Evolutionary conservation across 2,797 vertebrate species (phyloP).

Genomic region (Pangasius macronema): DNA sequence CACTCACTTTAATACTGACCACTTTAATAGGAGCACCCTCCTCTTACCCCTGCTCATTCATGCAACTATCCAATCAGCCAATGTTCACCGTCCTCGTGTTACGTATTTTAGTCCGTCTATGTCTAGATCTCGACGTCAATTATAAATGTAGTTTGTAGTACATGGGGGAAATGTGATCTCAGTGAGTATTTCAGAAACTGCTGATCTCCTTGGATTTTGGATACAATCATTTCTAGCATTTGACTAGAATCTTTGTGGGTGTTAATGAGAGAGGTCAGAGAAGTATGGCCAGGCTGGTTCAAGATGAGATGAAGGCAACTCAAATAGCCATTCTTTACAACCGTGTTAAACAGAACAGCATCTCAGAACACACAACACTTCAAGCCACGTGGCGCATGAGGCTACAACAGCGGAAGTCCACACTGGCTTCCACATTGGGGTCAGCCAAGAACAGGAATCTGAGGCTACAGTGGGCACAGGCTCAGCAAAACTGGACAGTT

Average conservation of each 20-base stretch:
- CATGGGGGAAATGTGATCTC: not conserved
- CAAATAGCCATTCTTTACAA: not conserved
- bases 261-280: not conserved
- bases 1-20: too few relatives aligned
- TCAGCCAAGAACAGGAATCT: not conserved
- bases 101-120: too few relatives aligned
- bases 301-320: not conserved
- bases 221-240: not conserved
- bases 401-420: not conserved
- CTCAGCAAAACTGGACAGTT: not conserved
- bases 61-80: not conserved
- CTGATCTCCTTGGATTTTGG: not conserved
- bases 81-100: too few relatives aligned
- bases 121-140: too few relatives aligned
- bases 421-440: not conserved
- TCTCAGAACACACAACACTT: not conserved
- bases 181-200: not conserved
- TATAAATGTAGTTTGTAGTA: too few relatives aligned
- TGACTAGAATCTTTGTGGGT: not conserved
- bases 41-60: not conserved
- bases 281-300: not conserved
- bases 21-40: not conserved
- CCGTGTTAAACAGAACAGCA: not conserved
- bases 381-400: not conserved
- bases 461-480: not conserved